These are phyloP conservation scores for Eilema depressum DNA, from an alignment of 2,888 invertebrate species.

Conservation along the genomic window DNA sequence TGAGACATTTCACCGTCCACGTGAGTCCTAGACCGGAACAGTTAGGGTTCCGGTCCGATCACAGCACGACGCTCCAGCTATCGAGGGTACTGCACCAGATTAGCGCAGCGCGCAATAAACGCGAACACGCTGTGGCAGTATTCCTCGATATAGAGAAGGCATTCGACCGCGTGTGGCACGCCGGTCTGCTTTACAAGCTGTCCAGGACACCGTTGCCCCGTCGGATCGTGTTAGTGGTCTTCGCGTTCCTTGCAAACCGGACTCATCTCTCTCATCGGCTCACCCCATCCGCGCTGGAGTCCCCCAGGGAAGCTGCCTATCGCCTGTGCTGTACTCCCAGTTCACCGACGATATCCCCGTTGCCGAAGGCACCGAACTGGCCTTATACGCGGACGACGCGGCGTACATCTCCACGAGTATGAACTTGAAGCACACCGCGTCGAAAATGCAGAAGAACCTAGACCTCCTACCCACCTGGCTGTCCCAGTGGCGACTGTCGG, in stretches of 20 bases:
- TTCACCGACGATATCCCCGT: slow-evolving; percentile 18
- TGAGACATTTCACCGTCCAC: slow-evolving; percentile 20
- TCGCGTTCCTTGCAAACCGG: neutral
- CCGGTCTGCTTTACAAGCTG: slow-evolving; percentile 51
- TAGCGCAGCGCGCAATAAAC: neutral
- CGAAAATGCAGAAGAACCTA: slow-evolving; percentile 1
- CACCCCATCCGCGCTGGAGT: slow-evolving; percentile 39
- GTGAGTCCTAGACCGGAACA: slow-evolving; percentile 10
- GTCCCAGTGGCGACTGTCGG: slow-evolving; percentile 4
- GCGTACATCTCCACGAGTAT: neutral
- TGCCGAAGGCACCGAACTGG: neutral
- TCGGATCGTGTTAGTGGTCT: slow-evolving; percentile 15
- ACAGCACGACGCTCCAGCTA: slow-evolving; percentile 3
- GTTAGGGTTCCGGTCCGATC: neutral
- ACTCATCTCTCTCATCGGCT: neutral
- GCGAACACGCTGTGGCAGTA: slow-evolving; percentile 31
- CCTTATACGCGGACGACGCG: slow-evolving; percentile 19
- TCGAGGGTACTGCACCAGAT: slow-evolving; percentile 3
- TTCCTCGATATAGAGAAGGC: slow-evolving; percentile 54
- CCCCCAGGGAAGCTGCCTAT: slow-evolving; percentile 16
- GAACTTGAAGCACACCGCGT: neutral
- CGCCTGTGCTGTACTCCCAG: slow-evolving; percentile 9
- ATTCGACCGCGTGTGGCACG: slow-evolving; percentile 58
- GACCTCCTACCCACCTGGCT: slow-evolving; percentile 15
- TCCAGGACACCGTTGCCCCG: slow-evolving; percentile 19